Evolutionary conservation across 2,888 invertebrate species (phyloP).

Genomic region (Leptinotarsa tumamoca): DNA sequence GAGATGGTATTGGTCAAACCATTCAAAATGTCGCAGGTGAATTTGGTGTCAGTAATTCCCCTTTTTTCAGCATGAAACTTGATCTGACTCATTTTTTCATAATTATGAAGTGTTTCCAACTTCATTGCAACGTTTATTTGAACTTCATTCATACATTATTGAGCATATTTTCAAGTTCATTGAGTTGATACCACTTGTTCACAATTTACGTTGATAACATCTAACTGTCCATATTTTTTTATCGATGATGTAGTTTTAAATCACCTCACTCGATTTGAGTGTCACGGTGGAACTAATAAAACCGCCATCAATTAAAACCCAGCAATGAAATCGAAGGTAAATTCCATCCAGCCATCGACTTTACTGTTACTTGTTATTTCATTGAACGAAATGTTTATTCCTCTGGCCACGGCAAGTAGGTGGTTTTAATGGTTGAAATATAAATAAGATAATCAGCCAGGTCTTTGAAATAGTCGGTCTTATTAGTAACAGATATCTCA

Average conservation of each 20-base stretch:
- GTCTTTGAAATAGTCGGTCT: constrained; percentile 51
- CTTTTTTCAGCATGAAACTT: no score
- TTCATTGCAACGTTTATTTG: no score
- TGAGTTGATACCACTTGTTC: neutral
- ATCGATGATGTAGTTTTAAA: neutral
- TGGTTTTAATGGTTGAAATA: constrained; percentile 50
- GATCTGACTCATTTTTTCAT: no score
- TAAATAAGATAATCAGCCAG: constrained; percentile 52
- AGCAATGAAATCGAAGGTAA: constrained; percentile 47
- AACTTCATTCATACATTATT: no score
- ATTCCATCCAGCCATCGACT: constrained; percentile 47
- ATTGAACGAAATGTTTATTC: constrained; percentile 46
- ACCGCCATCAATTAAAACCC: constrained; percentile 47
- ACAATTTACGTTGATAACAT: neutral
- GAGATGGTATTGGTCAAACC: no score
- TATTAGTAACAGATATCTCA: constrained; percentile 55
- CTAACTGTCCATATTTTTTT: neutral
- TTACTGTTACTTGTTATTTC: constrained; percentile 48
- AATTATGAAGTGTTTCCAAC: no score
- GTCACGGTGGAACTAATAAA: constrained; percentile 52
- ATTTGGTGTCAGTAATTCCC: no score
- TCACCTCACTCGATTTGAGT: neutral
- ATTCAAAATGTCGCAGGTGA: no score
- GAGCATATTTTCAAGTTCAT: no score
- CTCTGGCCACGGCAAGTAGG: constrained; percentile 44